Evolutionary conservation across 2,888 invertebrate species (phyloP).

Genomic region (Chironomus tentans): DNA sequence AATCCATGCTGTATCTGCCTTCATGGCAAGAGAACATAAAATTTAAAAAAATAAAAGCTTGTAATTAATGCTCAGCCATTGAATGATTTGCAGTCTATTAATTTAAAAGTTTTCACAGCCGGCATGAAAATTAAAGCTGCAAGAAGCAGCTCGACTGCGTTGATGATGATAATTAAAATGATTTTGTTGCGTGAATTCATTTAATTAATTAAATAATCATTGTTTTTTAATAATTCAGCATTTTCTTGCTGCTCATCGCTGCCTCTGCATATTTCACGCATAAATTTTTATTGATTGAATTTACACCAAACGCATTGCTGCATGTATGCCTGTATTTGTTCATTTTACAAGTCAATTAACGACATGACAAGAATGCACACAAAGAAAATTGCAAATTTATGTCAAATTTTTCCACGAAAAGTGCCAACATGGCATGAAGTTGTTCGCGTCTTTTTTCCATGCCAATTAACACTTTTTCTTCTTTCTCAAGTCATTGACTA

Average conservation of each 20-base stretch:
- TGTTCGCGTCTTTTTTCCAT: not conserved
- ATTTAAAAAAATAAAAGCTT: not conserved
- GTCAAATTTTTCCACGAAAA: not conserved
- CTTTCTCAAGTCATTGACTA: not conserved
- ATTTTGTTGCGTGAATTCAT: not conserved
- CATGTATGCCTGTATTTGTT: not conserved
- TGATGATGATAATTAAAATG: not conserved
- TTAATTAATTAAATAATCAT: not conserved
- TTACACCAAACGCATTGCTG: not conserved
- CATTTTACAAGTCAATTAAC: not conserved
- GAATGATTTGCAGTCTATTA: slow-evolving; percentile 5
- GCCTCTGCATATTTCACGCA: not conserved
- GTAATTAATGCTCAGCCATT: slow-evolving; percentile 16
- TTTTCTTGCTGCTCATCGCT: too few species aligned
- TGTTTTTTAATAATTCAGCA: not conserved
- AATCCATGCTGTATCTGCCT: not conserved
- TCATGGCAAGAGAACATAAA: slow-evolving; percentile 6
- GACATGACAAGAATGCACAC: not conserved
- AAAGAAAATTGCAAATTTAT: not conserved
- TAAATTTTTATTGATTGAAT: not conserved
- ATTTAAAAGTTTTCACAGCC: not conserved
- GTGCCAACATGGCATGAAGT: not conserved
- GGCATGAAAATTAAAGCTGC: not conserved
- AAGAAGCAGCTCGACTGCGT: not conserved
- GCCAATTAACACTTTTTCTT: slow-evolving; percentile 11